phyloP scores from a whole-genome alignment of 2,888 invertebrate species.

The Isoperla grammatica region DNA sequence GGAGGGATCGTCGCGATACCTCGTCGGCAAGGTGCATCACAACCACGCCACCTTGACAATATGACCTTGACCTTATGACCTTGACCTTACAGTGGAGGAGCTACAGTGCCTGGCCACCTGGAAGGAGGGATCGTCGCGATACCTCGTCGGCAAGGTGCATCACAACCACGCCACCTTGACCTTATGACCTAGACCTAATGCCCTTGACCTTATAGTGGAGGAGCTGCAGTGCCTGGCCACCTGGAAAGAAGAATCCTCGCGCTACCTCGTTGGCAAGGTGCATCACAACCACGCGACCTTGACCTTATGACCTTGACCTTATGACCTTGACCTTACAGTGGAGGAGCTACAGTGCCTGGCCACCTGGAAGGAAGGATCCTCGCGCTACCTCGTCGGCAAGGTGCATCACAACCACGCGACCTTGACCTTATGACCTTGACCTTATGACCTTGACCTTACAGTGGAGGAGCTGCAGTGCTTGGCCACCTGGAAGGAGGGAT shows the following conservation, averaged over 20 bases:
- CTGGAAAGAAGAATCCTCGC: slow-evolving; percentile 90
- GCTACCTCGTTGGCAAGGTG: slow-evolving; percentile 85
- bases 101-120: slow-evolving; percentile 82
- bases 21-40: slow-evolving; percentile 85
- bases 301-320: too few species aligned
- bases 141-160: slow-evolving; percentile 83
- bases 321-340: too few species aligned
- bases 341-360: too few species aligned
- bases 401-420: too few species aligned
- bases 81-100: slow-evolving; percentile 69
- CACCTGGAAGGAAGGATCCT: too few species aligned
- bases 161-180: slow-evolving; percentile 75
- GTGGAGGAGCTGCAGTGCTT: slow-evolving; percentile 88
- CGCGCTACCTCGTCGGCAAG: too few species aligned
- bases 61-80: slow-evolving; percentile 52
- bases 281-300: slow-evolving; percentile 84
- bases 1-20: slow-evolving; percentile 85
- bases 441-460: too few species aligned
- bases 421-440: too few species aligned
- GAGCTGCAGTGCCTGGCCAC: slow-evolving; percentile 85
- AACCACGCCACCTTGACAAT: slow-evolving; percentile 56
- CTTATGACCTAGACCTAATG: too few species aligned
- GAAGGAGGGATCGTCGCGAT: slow-evolving; percentile 90
- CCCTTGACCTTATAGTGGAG: slow-evolving; percentile 57
- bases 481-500: slow-evolving; percentile 92